Base-by-base conservation (phyloP, 2,113 vertebrate genomes). In the Leucopsar rothschildi region DNA sequence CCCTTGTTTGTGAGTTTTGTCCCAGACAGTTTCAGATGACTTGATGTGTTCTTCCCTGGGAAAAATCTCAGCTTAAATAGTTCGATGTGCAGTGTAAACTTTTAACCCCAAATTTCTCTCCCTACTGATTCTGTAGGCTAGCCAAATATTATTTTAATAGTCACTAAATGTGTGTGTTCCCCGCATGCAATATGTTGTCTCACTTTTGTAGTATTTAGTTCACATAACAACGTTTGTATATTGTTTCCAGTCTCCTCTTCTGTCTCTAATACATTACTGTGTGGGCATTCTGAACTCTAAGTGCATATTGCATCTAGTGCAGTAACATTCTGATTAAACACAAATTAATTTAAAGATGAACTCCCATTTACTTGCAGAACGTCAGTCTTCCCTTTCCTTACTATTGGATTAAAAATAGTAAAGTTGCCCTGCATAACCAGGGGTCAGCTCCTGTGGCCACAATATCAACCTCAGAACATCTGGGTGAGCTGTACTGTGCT, bases 41-140 rank as follows among this genome's bases (percentile, higher is more conserved):
- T 81, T 92, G 81, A 66, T 75, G 20, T 72, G 55, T 75, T 93
- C 57, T 86, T 93, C 64, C 60, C 50, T 96, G 88, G 88, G 95
- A 94, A 93, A 90, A 92, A 77, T 73, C 31, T 73, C 68, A 45
- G 35, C 64, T 90, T 90, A 71, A 92, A 31, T 64, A 89, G 52
- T 71, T 78, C 75, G 22, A 61, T 92, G 69, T 89, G 56, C 56
- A 79, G 40, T 44, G 18, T 96, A 90, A 91, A 93, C 82, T 94
- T 88, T 52, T 88, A 92, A 95, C 75, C 55, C 76, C 52, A 31
- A 40, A 52, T 76, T 69, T 85, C 22, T 72, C 39, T 91, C 65
- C 25, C 23, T 83, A 7, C 28, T 73, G 50, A 29, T 81, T 91
- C 68, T 93, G 39, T 88, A 94, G 66, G 39, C 59, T 76, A 66